These are phyloP conservation scores for Corythaeola cristata DNA, from an alignment of 2,113 vertebrate species.

Conservation along the genomic window DNA sequence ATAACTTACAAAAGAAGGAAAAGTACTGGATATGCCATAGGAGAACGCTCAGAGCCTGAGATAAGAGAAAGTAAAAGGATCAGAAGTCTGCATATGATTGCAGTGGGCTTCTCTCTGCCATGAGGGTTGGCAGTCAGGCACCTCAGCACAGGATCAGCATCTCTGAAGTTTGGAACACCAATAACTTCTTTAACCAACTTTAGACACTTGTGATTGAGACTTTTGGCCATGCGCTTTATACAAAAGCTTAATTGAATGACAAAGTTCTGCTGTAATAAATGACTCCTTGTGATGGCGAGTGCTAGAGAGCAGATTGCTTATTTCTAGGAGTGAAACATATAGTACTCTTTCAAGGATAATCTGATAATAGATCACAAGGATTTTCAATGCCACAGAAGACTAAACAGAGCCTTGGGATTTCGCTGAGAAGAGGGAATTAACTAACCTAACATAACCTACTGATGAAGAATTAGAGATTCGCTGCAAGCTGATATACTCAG, in stretches of 20 bases:
- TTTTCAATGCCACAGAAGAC: constrained; percentile 45
- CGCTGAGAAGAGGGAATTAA: background rate
- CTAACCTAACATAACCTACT: background rate
- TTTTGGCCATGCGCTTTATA: constrained; percentile 34
- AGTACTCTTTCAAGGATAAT: constrained; percentile 45
- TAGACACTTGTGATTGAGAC: constrained; percentile 45
- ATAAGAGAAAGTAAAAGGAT: background rate
- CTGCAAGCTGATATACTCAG: background rate
- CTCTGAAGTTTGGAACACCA: background rate
- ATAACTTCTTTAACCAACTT: constrained; percentile 24
- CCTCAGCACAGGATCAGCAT: no score
- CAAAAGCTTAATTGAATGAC: constrained; percentile 55
- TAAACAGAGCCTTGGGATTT: constrained; percentile 51
- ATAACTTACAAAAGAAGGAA: background rate
- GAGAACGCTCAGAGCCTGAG: background rate
- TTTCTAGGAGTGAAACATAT: constrained; percentile 49
- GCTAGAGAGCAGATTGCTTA: constrained; percentile 47
- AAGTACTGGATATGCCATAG: background rate
- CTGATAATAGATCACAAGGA: constrained; percentile 47
- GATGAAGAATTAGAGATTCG: constrained; percentile 15
- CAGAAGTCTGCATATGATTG: background rate
- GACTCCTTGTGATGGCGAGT: background rate
- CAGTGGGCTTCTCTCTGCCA: background rate
- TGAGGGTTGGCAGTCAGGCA: accelerated
- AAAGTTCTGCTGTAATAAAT: constrained; percentile 50